Evolutionary conservation across 2,113 vertebrate genomes (phyloP).

Genomic region (western clawed frog (Xenopus tropicalis)): DNA sequence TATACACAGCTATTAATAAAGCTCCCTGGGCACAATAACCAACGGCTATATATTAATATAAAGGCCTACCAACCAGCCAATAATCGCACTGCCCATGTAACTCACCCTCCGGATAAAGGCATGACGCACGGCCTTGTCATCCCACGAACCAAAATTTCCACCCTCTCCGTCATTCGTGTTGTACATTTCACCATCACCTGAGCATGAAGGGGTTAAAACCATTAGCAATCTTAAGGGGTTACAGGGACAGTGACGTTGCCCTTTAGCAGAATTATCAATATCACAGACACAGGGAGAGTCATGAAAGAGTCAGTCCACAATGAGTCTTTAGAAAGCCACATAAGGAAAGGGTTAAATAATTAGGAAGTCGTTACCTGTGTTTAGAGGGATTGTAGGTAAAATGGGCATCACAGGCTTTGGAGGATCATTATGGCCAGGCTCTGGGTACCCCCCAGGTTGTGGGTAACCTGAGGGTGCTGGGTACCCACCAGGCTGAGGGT

Average conservation of each 20-base stretch:
- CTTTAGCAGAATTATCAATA: no score
- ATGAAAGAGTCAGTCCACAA: no score
- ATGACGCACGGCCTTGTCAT: constrained; percentile 75
- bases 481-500: constrained; percentile 45
- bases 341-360: no score
- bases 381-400: constrained; percentile 67
- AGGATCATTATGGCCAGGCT: constrained; percentile 53
- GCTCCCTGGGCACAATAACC: no score
- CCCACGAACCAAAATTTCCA: constrained; percentile 73
- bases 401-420: constrained; percentile 68
- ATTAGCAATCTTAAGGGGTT: no score
- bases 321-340: no score
- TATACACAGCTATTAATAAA: no score
- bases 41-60: no score
- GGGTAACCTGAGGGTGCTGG: constrained; percentile 62
- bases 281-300: no score
- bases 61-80: no score
- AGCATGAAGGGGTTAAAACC: not conserved
- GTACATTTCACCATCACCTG: constrained; percentile 7
- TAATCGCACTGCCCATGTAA: no score
- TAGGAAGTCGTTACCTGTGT: constrained; percentile 61
- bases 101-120: constrained; percentile 87
- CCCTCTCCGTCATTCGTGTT: constrained; percentile 21
- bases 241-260: no score
- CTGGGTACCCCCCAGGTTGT: constrained; percentile 59